phyloP scores from a whole-genome alignment of 2,888 invertebrate species.

The Anoplius nigerrimus region DNA sequence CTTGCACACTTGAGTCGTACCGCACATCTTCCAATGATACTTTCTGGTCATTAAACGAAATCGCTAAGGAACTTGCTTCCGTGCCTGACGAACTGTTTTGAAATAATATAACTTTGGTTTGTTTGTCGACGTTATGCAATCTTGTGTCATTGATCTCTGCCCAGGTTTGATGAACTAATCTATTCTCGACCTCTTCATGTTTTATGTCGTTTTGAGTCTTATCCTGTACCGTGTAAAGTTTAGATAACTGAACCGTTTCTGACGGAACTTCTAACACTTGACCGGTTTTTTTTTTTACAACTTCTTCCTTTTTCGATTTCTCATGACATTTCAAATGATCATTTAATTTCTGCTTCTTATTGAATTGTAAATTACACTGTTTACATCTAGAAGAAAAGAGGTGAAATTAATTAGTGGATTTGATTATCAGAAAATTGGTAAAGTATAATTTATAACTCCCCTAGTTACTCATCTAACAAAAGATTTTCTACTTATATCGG shows the following conservation, averaged over 20 bases:
- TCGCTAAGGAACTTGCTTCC: conserved; percentile 30
- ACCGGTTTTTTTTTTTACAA: background rate
- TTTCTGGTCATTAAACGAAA: conserved; percentile 41
- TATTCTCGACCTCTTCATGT: conserved; percentile 13
- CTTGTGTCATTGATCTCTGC: conserved; percentile 45
- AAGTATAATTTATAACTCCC: too few relatives aligned
- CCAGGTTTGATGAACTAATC: conserved; percentile 28
- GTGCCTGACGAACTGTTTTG: conserved; percentile 33
- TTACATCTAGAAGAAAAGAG: too few relatives aligned
- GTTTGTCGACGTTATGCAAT: conserved; percentile 27
- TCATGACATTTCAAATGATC: conserved; percentile 44
- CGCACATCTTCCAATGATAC: conserved; percentile 37
- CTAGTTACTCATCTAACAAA: too few relatives aligned
- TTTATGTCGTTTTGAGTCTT: conserved; percentile 14
- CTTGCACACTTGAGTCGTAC: conserved; percentile 39
- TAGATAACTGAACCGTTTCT: conserved; percentile 2
- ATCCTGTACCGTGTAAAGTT: conserved; percentile 5
- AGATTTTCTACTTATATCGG: too few relatives aligned
- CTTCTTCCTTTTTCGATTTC: conserved; percentile 12
- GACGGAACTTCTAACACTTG: background rate
- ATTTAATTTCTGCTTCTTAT: background rate
- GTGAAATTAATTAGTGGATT: too few relatives aligned
- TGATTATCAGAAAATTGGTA: too few relatives aligned
- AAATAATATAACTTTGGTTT: conserved; percentile 30
- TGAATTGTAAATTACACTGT: background rate